A percentile compares a stretch with the other conserved stretches of the same genome.
Conservation (phyloP, 2,888 invertebrate species). For the Ceriagrion tenellum region DNA sequence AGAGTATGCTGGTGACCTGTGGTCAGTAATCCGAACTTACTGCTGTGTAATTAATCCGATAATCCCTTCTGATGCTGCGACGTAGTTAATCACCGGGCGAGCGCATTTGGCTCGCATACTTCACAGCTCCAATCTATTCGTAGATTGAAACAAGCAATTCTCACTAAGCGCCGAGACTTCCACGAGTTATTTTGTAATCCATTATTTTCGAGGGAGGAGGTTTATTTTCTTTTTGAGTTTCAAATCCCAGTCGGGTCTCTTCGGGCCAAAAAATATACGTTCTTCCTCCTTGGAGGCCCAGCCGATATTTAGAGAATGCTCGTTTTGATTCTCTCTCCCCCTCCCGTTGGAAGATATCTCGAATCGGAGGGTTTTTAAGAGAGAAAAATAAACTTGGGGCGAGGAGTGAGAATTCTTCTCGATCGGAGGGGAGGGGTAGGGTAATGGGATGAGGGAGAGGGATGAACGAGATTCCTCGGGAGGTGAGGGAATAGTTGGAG, state of each 20-base stretch:
- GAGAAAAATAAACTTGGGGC: slow-evolving; percentile 12
- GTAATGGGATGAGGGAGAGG: neutral
- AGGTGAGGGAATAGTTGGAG: neutral
- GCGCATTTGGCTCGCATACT: neutral
- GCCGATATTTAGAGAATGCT: slow-evolving; percentile 3
- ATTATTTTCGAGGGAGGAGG: neutral
- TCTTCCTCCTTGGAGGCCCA: neutral
- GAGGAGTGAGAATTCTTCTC: neutral
- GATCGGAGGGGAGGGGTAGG: neutral
- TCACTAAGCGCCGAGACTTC: neutral
- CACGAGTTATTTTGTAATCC: slow-evolving; percentile 18
- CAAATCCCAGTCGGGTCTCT: neutral
- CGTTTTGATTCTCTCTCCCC: neutral
- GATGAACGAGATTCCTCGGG: neutral
- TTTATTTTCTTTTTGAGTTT: slow-evolving; percentile 17
- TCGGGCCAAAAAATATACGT: neutral
- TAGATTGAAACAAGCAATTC: neutral
- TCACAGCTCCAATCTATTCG: neutral
- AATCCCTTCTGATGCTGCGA: neutral
- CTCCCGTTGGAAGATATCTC: neutral
- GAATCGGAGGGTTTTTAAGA: slow-evolving; percentile 23
- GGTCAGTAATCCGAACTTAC: neutral
- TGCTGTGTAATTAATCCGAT: neutral
- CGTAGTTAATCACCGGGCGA: neutral
- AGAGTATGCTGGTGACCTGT: neutral